Percentiles rank a stretch among this genome's conserved stretches.
Evolutionary conservation across 2,113 vertebrate genomes (phyloP).

Genomic region (Corydoras maculifer): DNA sequence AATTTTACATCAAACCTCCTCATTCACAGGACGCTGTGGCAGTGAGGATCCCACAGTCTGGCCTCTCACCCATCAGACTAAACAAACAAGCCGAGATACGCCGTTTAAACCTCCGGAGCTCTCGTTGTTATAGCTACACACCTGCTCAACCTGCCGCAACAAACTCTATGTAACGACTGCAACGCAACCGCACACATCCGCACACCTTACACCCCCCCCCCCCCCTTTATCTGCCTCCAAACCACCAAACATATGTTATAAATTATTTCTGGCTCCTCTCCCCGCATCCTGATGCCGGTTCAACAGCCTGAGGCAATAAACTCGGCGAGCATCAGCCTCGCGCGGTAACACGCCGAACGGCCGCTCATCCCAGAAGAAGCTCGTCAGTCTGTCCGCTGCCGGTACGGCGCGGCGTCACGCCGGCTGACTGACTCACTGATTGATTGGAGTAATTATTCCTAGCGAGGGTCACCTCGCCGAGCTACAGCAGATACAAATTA

Average conservation of each 20-base stretch:
- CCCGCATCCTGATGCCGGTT: conserved; percentile 5
- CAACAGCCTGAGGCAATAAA: conserved; percentile 18
- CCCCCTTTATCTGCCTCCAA: neutral
- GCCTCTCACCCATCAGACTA: too few relatives aligned
- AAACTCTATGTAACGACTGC: conserved; percentile 5
- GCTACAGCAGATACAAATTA: conserved; percentile 20
- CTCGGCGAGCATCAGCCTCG: too few relatives aligned
- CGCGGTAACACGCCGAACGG: too few relatives aligned
- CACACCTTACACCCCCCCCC: neutral
- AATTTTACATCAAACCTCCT: too few relatives aligned
- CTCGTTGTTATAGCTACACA: too few relatives aligned
- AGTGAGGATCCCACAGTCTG: too few relatives aligned
- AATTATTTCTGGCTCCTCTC: neutral
- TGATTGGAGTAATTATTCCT: conserved; percentile 39
- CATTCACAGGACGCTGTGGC: too few relatives aligned
- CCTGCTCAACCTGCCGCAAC: neutral
- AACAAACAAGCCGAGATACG: too few relatives aligned
- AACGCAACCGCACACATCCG: neutral
- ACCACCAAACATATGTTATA: neutral
- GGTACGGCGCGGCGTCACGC: conserved; percentile 1
- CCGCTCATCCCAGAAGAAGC: too few relatives aligned
- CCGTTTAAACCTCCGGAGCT: too few relatives aligned
- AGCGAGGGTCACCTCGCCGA: conserved; percentile 22
- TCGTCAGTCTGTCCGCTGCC: neutral
- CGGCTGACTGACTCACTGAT: conserved; percentile 29